A percentile compares a stretch with the other conserved stretches of the same genome.
These are phyloP conservation scores for Zaprionus obscuricornis DNA, from an alignment of 2,888 invertebrate genomes.

Conservation along the genomic window DNA sequence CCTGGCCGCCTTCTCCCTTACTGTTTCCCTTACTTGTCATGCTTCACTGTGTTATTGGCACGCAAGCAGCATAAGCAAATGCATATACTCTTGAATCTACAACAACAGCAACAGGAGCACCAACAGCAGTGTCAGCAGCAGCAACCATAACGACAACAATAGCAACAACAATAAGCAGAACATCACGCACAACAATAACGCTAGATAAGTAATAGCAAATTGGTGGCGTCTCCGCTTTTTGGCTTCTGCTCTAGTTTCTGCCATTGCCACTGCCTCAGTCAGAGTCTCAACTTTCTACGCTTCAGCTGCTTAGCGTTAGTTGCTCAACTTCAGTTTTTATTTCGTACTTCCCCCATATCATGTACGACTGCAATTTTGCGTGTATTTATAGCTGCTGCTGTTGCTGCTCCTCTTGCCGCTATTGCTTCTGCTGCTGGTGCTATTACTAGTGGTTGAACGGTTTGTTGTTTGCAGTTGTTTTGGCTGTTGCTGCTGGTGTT, in stretches of 20 bases:
- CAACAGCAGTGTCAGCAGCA: neutral
- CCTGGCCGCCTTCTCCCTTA: neutral
- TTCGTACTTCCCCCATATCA: no score
- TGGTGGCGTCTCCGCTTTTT: constrained; percentile 47
- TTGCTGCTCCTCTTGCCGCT: constrained; percentile 15
- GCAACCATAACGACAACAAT: constrained; percentile 5
- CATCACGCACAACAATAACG: constrained; percentile 53
- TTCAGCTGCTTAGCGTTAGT: neutral
- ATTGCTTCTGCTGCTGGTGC: constrained; percentile 9
- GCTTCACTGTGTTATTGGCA: constrained; percentile 46
- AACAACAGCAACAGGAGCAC: constrained; percentile 9
- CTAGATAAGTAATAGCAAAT: constrained; percentile 69
- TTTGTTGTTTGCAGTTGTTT: constrained; percentile 1
- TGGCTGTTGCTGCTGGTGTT: neutral
- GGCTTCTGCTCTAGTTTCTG: neutral
- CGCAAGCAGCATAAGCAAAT: constrained; percentile 63
- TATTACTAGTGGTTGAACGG: no score
- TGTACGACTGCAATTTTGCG: constrained; percentile 53
- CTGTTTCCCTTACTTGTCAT: neutral
- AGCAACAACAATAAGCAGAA: neutral
- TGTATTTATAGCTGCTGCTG: constrained; percentile 39
- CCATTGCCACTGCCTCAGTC: constrained; percentile 17
- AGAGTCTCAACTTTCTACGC: neutral
- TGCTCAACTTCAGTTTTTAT: no score
- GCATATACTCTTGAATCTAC: constrained; percentile 28